Conservation (phyloP, 2,888 invertebrate genomes). For the Acanthosoma haemorrhoidale region DNA sequence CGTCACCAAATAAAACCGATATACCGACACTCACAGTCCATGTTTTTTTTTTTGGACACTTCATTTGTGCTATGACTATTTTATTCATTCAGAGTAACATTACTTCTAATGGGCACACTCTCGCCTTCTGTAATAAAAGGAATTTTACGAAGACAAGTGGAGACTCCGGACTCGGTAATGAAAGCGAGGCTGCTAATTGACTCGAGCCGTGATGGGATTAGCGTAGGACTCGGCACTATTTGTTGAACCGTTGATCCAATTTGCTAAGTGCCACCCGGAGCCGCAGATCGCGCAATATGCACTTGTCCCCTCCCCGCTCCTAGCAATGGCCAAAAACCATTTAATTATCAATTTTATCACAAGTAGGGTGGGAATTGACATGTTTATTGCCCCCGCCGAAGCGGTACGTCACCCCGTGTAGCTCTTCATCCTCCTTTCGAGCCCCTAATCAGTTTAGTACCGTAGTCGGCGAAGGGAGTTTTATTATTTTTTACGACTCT, state of each 20-base stretch:
- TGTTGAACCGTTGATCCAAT: conserved; percentile 31
- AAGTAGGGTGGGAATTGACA: background rate
- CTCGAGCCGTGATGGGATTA: conserved; percentile 31
- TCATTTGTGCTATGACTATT: too few species aligned
- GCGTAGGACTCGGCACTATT: background rate
- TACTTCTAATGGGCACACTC: too few species aligned
- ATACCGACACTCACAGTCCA: too few species aligned
- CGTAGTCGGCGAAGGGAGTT: too few species aligned
- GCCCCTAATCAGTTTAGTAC: background rate
- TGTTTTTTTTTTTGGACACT: too few species aligned
- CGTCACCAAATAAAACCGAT: too few species aligned
- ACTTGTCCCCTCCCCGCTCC: background rate
- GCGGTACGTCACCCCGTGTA: background rate
- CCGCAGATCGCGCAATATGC: conserved; percentile 30
- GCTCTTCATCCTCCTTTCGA: background rate
- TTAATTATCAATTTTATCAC: conserved; percentile 35
- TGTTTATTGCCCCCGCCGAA: conserved; percentile 21
- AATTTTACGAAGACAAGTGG: conserved; percentile 27
- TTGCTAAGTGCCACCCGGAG: conserved; percentile 32
- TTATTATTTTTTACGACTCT: background rate
- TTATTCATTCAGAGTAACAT: too few species aligned
- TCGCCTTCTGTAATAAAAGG: background rate
- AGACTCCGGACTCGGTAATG: conserved; percentile 18
- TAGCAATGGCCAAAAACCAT: conserved; percentile 11
- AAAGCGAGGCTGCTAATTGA: background rate